Conservation (phyloP, 2,113 vertebrate genomes). For the Recurvirostra avosetta region DNA sequence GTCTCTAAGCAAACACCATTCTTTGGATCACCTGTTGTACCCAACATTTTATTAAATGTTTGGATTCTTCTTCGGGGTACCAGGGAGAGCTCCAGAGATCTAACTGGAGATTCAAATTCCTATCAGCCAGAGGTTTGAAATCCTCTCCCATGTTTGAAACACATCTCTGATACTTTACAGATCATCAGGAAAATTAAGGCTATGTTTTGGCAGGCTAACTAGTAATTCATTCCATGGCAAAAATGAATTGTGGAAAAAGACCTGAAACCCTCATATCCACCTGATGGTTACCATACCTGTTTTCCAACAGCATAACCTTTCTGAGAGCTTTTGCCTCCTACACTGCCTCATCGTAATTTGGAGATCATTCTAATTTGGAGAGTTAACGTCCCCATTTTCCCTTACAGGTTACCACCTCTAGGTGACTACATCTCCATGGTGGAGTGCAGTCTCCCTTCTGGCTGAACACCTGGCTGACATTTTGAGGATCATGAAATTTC, state of each 20-base stretch:
- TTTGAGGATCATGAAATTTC: background rate
- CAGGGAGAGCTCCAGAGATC: background rate
- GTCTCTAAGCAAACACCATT: background rate
- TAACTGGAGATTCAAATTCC: rapidly evolving
- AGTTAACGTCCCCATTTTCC: background rate
- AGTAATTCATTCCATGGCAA: background rate
- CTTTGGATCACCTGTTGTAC: background rate
- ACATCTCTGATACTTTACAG: background rate
- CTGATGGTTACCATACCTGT: background rate
- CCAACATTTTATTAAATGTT: background rate
- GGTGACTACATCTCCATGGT: background rate
- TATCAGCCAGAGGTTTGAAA: background rate
- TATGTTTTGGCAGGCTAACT: background rate
- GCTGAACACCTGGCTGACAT: background rate
- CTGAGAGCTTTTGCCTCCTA: background rate
- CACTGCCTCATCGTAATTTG: background rate
- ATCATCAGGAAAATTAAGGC: background rate
- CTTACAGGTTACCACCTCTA: background rate
- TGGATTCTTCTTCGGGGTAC: background rate
- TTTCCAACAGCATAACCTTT: background rate
- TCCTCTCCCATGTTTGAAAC: background rate
- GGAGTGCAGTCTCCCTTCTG: background rate
- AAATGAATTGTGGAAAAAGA: background rate
- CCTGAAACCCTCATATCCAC: background rate
- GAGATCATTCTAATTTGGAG: background rate